These are phyloP conservation scores for Megalops cyprinoides DNA, from an alignment of 2,797 vertebrate species.

Conservation along the genomic window DNA sequence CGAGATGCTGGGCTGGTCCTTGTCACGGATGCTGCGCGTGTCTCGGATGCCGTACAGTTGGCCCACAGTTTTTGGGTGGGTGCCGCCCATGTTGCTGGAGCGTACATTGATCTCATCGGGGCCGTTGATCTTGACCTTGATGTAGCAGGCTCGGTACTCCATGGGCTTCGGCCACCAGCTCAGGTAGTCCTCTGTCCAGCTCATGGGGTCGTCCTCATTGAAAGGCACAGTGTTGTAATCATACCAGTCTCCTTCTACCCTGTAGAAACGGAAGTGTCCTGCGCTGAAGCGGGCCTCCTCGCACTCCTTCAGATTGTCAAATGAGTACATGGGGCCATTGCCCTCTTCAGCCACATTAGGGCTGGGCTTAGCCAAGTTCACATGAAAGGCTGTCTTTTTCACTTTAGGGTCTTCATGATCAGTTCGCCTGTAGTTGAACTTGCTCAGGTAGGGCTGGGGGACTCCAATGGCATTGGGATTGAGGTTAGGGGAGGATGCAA, in stretches of 20 bases:
- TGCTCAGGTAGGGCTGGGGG: constrained; percentile 87
- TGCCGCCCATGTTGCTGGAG: constrained; percentile 95
- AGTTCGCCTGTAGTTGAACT: constrained; percentile 89
- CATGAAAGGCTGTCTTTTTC: constrained; percentile 94
- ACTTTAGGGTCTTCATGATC: constrained; percentile 86
- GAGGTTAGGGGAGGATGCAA: constrained; percentile 87
- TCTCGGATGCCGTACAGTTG: constrained; percentile 93
- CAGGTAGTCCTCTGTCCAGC: constrained; percentile 95
- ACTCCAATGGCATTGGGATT: constrained; percentile 88
- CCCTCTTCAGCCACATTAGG: constrained; percentile 85
- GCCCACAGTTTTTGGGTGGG: constrained; percentile 88
- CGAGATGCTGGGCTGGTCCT: constrained; percentile 75
- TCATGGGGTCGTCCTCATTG: constrained; percentile 95
- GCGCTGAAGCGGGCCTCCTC: constrained; percentile 88
- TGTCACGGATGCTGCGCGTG: constrained; percentile 87
- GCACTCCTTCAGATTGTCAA: constrained; percentile 87
- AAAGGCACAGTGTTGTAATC: constrained; percentile 97
- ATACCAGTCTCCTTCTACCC: constrained; percentile 90
- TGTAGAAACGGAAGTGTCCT: constrained; percentile 92
- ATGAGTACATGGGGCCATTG: constrained; percentile 91
- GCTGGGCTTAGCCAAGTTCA: constrained; percentile 90
- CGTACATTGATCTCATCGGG: constrained; percentile 89
- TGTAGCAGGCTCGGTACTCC: constrained; percentile 94
- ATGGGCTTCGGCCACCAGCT: constrained; percentile 98
- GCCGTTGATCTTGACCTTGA: constrained; percentile 89